These are phyloP conservation scores for Cephalopholis sonnerati DNA, from an alignment of 2,113 vertebrate genomes.

Conservation along the genomic window DNA sequence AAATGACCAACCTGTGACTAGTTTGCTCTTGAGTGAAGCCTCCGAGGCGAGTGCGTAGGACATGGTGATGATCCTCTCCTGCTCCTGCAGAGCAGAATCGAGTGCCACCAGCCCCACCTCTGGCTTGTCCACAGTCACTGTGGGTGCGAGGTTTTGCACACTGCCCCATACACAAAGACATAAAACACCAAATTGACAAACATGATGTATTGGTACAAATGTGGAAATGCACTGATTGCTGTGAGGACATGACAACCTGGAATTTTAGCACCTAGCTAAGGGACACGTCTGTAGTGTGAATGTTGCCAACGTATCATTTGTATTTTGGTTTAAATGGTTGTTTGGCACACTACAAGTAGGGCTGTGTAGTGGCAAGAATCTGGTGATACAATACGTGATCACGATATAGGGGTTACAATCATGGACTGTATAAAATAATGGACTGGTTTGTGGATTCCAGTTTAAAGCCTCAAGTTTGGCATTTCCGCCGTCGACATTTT, in stretches of 20 bases:
- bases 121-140: slow-evolving; percentile 84
- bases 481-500: too few species aligned
- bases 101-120: slow-evolving; percentile 82
- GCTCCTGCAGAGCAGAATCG: slow-evolving; percentile 92
- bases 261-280: not conserved
- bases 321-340: not conserved
- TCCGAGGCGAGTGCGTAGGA: slow-evolving; percentile 97
- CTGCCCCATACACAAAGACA: slow-evolving; percentile 75
- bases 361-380: too few species aligned
- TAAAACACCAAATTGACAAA: not conserved
- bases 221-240: not conserved
- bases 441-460: too few species aligned
- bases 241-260: not conserved
- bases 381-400: too few species aligned
- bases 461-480: too few species aligned
- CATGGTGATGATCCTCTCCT: slow-evolving; percentile 97
- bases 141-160: slow-evolving; percentile 90
- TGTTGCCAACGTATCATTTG: not conserved
- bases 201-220: not conserved
- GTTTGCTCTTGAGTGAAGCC: slow-evolving; percentile 97
- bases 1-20: slow-evolving; percentile 92
- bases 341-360: not conserved
- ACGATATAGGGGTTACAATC: too few species aligned
- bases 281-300: not conserved
- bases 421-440: too few species aligned